Base-by-base conservation (phyloP, 1,140 invertebrate genomes). In the Drosophila nebulosa region DNA sequence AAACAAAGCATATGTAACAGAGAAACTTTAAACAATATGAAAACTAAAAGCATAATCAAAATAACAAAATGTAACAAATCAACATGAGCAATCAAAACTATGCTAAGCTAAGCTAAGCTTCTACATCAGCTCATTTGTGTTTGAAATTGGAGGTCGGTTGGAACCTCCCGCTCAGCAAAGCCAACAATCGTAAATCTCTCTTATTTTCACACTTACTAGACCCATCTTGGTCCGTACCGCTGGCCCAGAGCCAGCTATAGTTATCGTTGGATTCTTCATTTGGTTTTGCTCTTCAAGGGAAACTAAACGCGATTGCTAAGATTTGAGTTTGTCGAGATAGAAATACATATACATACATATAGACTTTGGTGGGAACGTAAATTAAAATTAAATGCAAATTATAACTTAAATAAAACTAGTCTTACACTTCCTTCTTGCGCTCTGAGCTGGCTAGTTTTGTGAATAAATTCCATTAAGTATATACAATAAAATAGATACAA, bases 361-460 rank as follows among this genome's bases (percentile, higher is more conserved):
- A 71, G 26, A n/a, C n/a, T 5, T 6, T 10, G n/a, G n/a, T 10
- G 16, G 39, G 7, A 21, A 46, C 10, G 5, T 2, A 21, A 46
- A 75, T 3, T n/a, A 22, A 18, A 50, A 14, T 24, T 18, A 35
- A 58, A 39, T 32, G 21, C 27, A 36, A 58, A 30, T 39, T 36
- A 53, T 35, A 75, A 75, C 60, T 69, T 18, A 52, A 63, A 26
- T 10, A 4, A 74, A 59, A 61, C 35, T 24, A 59, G 14, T 64
- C 94, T 95, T 93, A 95, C 39, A 46, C 39, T 46, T 46, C 9
- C 94, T 90, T 92, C 91, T 92, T 89, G 84, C 92, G 90, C 72
- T 93, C 93, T 61, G 92, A 32, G 90, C 66, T 92, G 90, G 85
- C 85, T 89, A 78, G 35, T 58, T 69, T 64, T 65, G 26, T 55